phyloP scores from a whole-genome alignment of 2,113 vertebrate genomes.

The Ciconia stormi region DNA sequence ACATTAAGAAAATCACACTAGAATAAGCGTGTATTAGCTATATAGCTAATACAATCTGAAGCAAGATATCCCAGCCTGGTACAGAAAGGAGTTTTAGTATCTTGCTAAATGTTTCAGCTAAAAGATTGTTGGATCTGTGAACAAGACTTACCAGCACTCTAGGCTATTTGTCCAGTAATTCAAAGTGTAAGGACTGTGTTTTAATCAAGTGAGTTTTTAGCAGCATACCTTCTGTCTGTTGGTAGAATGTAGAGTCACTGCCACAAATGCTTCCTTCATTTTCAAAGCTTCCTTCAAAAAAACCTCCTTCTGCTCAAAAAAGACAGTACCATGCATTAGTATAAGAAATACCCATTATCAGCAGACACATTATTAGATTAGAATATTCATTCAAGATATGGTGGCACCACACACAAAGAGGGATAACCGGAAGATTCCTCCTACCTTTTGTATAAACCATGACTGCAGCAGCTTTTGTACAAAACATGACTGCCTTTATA shows the following conservation, averaged over 20 bases:
- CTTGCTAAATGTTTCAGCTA: not conserved
- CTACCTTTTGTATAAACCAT: not conserved
- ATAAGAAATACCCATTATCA: not conserved
- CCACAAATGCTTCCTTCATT: slow-evolving; percentile 91
- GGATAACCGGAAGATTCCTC: not conserved
- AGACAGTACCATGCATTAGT: not conserved
- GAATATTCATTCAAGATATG: not conserved
- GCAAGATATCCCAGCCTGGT: not conserved
- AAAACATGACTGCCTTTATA: not conserved
- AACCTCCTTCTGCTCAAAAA: slow-evolving; percentile 79
- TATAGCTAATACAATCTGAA: not conserved
- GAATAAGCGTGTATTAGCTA: not conserved
- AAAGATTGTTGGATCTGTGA: not conserved
- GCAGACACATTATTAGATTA: not conserved
- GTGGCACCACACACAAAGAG: not conserved
- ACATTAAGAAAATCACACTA: not conserved
- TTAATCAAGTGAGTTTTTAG: not conserved
- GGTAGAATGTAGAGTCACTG: slow-evolving; percentile 92
- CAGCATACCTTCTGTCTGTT: slow-evolving; percentile 88
- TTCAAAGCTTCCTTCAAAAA: slow-evolving; percentile 86
- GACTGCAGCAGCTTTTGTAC: not conserved
- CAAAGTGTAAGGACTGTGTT: not conserved
- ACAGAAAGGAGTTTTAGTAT: not conserved
- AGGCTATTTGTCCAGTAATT: not conserved
- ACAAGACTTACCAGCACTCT: not conserved